Conservation (phyloP, 1,140 invertebrate species). For the Matsumurasca onukii region DNA sequence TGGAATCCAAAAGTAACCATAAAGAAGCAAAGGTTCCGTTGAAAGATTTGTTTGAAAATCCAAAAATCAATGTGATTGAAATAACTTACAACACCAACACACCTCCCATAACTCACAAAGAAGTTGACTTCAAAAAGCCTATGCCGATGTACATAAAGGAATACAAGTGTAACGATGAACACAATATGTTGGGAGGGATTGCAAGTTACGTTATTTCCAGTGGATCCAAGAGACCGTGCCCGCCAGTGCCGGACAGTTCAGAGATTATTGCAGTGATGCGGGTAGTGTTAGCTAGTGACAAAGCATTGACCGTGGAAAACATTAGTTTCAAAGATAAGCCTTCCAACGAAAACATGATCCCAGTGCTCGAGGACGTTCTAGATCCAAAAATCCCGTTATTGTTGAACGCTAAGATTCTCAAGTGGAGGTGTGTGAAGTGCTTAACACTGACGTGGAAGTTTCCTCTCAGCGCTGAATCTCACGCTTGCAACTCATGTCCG, state of each 20-base stretch:
- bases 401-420: background rate
- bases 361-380: background rate
- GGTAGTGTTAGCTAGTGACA: slow-evolving; percentile 10
- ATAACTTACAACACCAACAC: background rate
- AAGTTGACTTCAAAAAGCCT: background rate
- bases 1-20: background rate
- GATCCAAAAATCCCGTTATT: slow-evolving; percentile 17
- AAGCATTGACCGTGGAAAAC: slow-evolving; percentile 13
- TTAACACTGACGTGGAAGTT: slow-evolving; percentile 11
- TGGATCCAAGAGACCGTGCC: background rate
- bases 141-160: slow-evolving; percentile 6
- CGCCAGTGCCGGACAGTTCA: background rate
- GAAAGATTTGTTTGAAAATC: background rate
- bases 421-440: slow-evolving; percentile 11
- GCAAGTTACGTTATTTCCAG: slow-evolving; percentile 8
- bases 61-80: slow-evolving; percentile 13
- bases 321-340: slow-evolving; percentile 7
- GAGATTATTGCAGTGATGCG: slow-evolving; percentile 3
- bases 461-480: background rate
- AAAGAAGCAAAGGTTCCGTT: background rate
- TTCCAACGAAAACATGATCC: background rate
- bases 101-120: background rate
- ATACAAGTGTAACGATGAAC: background rate
- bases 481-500: background rate
- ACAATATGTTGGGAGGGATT: background rate